Evolutionary conservation across 2,888 invertebrate genomes (phyloP), one percentile per base, ranked within the genome.

Genomic region (Synanthedon tipuliformis): DNA sequence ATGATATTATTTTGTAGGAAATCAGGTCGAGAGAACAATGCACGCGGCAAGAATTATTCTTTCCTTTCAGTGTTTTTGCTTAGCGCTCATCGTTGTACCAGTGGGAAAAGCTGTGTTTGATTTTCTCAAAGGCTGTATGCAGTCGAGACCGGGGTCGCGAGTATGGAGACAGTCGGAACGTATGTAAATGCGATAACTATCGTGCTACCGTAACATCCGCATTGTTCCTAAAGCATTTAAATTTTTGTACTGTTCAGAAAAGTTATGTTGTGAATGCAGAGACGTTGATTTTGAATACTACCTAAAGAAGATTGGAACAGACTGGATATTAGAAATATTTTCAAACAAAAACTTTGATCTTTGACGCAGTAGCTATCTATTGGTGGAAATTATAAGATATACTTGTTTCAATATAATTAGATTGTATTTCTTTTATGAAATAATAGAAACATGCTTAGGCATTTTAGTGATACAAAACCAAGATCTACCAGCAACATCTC

Each of bases 1-100:
- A 68, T 64, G 63, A 62, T 62, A 64, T 62, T 61, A 63, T 62
- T 64, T 59, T 52, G 53, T 54, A 57, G 52, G 56, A 63, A 61
- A 63, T 55, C 58, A 59, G 59, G 59, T 60, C 60, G 57, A 27
- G 54, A 57, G 61, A 66, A 68, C 63, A 63, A 64, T 59, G 50
- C 53, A 53, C 50, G 56, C 57, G 52, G 50, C 56, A 60, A 51
- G 52, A 56, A 61, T 59, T 55, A 51, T 58, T 59, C 57, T 49
- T 54, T 41, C 51, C 45, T 15, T n/a, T 45, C 15, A 45, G n/a
- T 45, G 15, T 45, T 45, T 45, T 45, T 13, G n/a, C 45, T 45
- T 45, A n/a, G 15, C 15, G 45, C n/a, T 45, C 15, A 45, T n/a
- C 12, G 45, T 15, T 45, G 5, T 12, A 45, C n/a, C 45, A 45